Base-by-base conservation (phyloP, 2,113 vertebrate genomes). In the Nicator chloris region DNA sequence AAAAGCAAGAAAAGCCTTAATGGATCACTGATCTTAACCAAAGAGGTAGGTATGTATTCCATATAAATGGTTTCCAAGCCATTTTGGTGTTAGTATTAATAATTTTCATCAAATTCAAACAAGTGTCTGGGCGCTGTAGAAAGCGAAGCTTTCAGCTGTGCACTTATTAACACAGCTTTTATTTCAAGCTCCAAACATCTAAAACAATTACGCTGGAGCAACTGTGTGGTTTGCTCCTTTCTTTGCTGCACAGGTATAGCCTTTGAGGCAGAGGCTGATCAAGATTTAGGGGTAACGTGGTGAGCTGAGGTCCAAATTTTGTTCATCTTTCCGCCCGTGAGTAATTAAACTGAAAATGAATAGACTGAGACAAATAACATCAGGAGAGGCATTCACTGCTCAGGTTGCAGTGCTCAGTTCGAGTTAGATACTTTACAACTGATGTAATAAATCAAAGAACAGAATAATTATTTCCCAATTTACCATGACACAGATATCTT, bases 1-100 rank as follows among this genome's bases (percentile, higher is more conserved):
- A 97, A 97, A 97, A 97, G 95, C 96, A 92, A 97, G 93, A 93
- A 95, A 97, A 98, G 97, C 97, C 96, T 98, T 98, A 98, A 98
- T 97, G 98, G 98, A 98, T 98, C 97, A 98, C 96, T 98, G 98
- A 89, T 97, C 98, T 97, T 98, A 96, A 97, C 93, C 94, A 97
- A 98, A 98, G 98, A 96, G 76, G 45, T 98, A 98, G 97, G 97
- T 98, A 96, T 92, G 68, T 96, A 97, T 93, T 91, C 96, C 96
- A 83, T 91, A 96, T 96, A 98, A 98, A 97, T 97, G 96, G 95
- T 95, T 97, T 96, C 95, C 93, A 97, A 97, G 97, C 97, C 97
- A 92, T 97, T 97, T 98, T 97, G 96, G 93, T 97, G 97, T 97
- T 97, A 97, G 96, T 96, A 97, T 97, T 98, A 98, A 98, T 98